phyloP scores from a whole-genome alignment of 2,797 vertebrate species.

The Pantherophis vulpinus region DNA sequence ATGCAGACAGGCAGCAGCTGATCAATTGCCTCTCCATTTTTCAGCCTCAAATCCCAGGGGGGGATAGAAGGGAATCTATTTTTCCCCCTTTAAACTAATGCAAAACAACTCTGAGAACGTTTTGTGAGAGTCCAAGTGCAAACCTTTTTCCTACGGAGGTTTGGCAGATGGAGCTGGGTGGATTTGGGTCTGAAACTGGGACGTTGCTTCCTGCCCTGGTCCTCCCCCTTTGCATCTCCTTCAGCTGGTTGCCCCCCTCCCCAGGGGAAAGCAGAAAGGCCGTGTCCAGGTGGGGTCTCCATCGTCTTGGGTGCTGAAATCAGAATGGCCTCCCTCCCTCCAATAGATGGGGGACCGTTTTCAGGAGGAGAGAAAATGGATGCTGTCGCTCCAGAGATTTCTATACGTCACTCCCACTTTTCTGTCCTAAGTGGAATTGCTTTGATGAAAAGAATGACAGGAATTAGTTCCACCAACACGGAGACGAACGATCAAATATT shows the following conservation, averaged over 20 bases:
- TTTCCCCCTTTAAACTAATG: slow-evolving; percentile 8
- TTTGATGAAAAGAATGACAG: neutral
- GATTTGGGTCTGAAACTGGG: neutral
- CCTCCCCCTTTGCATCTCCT: neutral
- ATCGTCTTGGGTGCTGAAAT: neutral
- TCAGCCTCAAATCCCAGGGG: slow-evolving; percentile 23
- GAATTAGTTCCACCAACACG: neutral
- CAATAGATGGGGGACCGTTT: neutral
- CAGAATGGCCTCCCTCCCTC: neutral
- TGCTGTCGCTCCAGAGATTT: neutral
- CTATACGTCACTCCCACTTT: neutral
- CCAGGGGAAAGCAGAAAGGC: neutral
- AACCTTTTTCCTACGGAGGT: neutral
- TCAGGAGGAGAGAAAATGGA: neutral
- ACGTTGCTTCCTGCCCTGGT: neutral
- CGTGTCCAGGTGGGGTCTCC: neutral
- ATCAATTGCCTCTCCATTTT: slow-evolving; percentile 35
- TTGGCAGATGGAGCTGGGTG: neutral
- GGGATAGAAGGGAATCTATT: slow-evolving; percentile 6
- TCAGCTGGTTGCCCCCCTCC: too few species aligned
- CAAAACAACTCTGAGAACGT: slow-evolving; percentile 1
- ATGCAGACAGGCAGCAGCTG: slow-evolving; percentile 20
- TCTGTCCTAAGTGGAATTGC: neutral
- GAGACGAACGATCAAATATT: neutral
- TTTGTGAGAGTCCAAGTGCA: neutral